These are phyloP conservation scores for Plectrocnemia conspersa DNA, from an alignment of 1,140 invertebrate species.

Conservation along the genomic window DNA sequence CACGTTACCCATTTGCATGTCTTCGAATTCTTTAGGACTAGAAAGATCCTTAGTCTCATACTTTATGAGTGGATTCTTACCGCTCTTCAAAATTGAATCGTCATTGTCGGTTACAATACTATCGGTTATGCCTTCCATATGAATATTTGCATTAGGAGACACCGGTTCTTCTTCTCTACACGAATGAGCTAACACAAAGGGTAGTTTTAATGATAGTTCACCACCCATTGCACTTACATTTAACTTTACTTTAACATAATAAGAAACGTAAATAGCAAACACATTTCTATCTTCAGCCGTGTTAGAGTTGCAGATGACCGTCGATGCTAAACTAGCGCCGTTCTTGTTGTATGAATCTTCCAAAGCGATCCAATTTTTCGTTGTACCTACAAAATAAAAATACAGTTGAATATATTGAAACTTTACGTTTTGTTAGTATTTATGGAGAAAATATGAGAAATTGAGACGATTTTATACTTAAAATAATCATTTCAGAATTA, in stretches of 20 bases:
- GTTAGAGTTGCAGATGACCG: constrained; percentile 57
- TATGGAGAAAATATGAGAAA: no score
- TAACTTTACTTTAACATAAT: constrained; percentile 83
- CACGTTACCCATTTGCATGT: constrained; percentile 18
- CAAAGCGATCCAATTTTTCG: constrained; percentile 77
- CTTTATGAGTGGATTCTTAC: constrained; percentile 9
- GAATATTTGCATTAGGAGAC: constrained; percentile 29
- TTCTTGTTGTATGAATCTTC: constrained; percentile 71
- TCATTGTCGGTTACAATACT: constrained; percentile 8
- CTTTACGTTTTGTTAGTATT: no score
- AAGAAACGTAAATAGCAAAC: constrained; percentile 85
- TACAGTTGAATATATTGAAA: not conserved
- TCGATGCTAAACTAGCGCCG: constrained; percentile 63
- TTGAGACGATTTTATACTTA: no score
- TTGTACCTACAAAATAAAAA: constrained; percentile 49
- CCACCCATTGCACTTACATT: constrained; percentile 73
- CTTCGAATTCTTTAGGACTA: constrained; percentile 20
- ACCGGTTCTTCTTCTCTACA: constrained; percentile 49
- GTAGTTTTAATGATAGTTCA: constrained; percentile 71
- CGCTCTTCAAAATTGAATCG: constrained; percentile 37
- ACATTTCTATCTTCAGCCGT: constrained; percentile 70
- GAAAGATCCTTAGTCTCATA: constrained; percentile 17
- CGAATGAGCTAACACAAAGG: constrained; percentile 63
- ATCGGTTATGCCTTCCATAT: constrained; percentile 9
- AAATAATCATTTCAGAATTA: no score